Evolutionary conservation across 2,888 invertebrate species (phyloP).

Genomic region (Esperia sulphurella): DNA sequence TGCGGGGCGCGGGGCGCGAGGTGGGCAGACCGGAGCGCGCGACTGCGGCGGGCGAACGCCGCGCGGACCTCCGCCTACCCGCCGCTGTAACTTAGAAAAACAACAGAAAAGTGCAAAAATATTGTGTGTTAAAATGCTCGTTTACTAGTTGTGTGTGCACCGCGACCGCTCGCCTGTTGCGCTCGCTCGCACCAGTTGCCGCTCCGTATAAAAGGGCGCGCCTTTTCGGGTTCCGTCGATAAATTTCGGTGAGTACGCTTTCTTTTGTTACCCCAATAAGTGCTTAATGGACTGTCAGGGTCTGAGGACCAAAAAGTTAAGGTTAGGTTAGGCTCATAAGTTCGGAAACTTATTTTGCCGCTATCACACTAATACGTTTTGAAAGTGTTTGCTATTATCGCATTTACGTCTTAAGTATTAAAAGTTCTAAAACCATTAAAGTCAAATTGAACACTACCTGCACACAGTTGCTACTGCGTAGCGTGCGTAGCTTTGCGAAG

Average conservation of each 20-base stretch:
- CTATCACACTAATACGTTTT: too few species aligned
- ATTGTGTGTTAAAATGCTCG: slow-evolving; percentile 53
- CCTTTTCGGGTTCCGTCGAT: slow-evolving; percentile 39
- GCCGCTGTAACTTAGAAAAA: slow-evolving; percentile 27
- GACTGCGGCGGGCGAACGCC: slow-evolving; percentile 68
- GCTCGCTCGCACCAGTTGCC: slow-evolving; percentile 21
- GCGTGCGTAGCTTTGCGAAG: too few species aligned
- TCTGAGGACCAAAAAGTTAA: neutral
- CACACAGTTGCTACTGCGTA: too few species aligned
- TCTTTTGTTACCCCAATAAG: slow-evolving; percentile 37
- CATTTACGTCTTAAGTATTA: too few species aligned
- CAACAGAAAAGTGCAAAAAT: slow-evolving; percentile 39
- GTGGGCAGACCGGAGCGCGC: slow-evolving; percentile 61
- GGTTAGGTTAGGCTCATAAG: too few species aligned
- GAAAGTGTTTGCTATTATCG: too few species aligned
- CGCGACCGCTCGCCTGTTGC: slow-evolving; percentile 50
- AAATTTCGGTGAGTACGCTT: slow-evolving; percentile 51
- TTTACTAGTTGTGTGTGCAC: slow-evolving; percentile 40
- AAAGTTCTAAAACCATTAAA: too few species aligned
- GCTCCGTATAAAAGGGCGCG: slow-evolving; percentile 28
- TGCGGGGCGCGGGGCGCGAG: slow-evolving; percentile 28
- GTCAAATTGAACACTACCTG: too few species aligned
- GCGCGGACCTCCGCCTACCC: slow-evolving; percentile 36
- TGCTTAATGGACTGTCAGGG: slow-evolving; percentile 12
- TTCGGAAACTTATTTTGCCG: too few species aligned